These are phyloP conservation scores for Acromyrmex echinatior DNA, from an alignment of 1,140 invertebrate species.

Conservation along the genomic window DNA sequence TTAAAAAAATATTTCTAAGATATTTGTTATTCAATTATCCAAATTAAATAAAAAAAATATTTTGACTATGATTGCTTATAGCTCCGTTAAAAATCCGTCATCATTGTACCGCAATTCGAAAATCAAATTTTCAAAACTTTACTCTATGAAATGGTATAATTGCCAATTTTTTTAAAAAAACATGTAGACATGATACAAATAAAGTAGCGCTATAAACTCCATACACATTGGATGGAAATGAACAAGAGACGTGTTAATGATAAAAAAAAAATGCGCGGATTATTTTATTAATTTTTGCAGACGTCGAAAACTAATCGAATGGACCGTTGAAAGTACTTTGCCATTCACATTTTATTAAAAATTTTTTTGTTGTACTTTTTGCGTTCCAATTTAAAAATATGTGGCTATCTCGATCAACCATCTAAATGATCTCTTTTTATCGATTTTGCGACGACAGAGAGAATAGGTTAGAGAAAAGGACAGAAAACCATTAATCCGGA, in stretches of 20 bases:
- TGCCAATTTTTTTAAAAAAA: no score
- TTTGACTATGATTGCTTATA: no score
- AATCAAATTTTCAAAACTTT: no score
- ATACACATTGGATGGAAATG: no score
- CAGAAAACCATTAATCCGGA: constrained; percentile 1
- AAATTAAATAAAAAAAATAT: no score
- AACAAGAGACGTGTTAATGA: background rate
- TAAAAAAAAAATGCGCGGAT: background rate
- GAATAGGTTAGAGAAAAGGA: background rate
- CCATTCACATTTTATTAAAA: background rate
- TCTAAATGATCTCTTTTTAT: constrained; percentile 7
- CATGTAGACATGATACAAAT: no score
- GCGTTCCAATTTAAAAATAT: background rate
- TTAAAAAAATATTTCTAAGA: no score
- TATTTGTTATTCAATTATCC: no score
- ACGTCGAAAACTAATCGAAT: background rate
- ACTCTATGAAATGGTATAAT: no score
- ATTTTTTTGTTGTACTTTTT: background rate
- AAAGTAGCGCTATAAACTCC: no score
- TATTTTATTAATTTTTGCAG: background rate
- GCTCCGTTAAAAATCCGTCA: no score
- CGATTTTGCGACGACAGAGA: background rate
- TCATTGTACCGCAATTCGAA: no score
- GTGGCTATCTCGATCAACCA: background rate
- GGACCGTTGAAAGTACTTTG: background rate